These are phyloP conservation scores for Adelphocoris suturalis DNA, from an alignment of 2,888 invertebrate genomes.

Conservation along the genomic window DNA sequence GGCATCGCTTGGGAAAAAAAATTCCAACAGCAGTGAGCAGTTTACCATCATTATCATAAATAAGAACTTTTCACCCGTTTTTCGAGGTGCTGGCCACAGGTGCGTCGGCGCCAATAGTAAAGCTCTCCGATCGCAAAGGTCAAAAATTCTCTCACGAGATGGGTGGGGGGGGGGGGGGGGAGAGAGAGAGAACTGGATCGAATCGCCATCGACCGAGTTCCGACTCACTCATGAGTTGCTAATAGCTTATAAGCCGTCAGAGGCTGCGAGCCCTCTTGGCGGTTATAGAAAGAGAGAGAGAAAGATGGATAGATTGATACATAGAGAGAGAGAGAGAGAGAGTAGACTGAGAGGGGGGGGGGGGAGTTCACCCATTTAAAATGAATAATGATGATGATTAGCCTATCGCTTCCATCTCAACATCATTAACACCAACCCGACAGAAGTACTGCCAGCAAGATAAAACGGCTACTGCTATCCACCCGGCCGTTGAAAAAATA, in stretches of 20 bases:
- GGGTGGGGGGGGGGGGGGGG: no score
- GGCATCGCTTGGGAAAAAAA: no score
- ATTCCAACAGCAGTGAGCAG: no score
- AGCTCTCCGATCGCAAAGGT: not conserved
- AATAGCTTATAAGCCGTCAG: not conserved
- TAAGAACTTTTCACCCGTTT: no score
- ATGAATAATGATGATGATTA: not conserved
- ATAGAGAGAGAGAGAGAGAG: no score
- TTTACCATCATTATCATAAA: no score
- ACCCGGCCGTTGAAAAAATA: not conserved
- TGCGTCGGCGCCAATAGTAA: not conserved
- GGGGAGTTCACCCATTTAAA: not conserved
- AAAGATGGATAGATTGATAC: no score
- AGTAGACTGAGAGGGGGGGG: no score
- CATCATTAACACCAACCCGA: not conserved
- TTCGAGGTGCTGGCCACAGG: not conserved
- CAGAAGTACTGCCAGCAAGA: not conserved
- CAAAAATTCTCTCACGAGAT: not conserved
- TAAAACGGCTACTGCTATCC: not conserved
- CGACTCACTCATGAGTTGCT: not conserved
- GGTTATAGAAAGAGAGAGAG: not conserved
- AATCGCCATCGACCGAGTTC: not conserved
- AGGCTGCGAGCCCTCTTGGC: not conserved
- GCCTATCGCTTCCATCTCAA: not conserved
- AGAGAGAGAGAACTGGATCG: not conserved